Evolutionary conservation across 2,797 vertebrate species (phyloP).

Genomic region (Hydrolagus colliei): DNA sequence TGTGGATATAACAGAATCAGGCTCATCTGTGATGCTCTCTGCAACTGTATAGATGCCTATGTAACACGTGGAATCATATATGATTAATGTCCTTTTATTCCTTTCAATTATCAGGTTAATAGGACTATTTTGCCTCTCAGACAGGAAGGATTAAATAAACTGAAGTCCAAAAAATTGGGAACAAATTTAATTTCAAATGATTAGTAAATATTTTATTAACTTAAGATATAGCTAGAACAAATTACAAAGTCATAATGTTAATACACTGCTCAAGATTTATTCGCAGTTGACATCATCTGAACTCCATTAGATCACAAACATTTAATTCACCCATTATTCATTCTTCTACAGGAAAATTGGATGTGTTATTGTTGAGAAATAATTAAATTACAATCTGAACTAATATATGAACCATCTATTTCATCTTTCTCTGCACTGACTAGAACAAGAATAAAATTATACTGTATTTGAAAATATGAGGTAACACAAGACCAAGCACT

Average conservation of each 20-base stretch:
- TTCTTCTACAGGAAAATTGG: background rate
- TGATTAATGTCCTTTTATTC: no score
- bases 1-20: no score
- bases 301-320: background rate
- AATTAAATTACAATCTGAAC: background rate
- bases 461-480: background rate
- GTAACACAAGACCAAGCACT: conserved; percentile 10
- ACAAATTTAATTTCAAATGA: background rate
- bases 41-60: no score
- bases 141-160: no score
- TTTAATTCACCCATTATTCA: background rate
- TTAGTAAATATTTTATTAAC: background rate
- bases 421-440: background rate
- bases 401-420: background rate
- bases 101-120: no score
- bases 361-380: background rate
- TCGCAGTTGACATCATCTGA: background rate
- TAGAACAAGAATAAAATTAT: conserved; percentile 12
- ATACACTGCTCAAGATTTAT: background rate
- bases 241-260: background rate
- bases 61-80: no score
- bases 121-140: no score
- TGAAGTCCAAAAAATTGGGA: background rate
- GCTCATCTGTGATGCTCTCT: no score
- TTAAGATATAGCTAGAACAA: background rate